Evolutionary conservation across 37 sponge, comb jelly and placozoan genomes (phyloP).

Genomic region (Chondrosia reniformis): DNA sequence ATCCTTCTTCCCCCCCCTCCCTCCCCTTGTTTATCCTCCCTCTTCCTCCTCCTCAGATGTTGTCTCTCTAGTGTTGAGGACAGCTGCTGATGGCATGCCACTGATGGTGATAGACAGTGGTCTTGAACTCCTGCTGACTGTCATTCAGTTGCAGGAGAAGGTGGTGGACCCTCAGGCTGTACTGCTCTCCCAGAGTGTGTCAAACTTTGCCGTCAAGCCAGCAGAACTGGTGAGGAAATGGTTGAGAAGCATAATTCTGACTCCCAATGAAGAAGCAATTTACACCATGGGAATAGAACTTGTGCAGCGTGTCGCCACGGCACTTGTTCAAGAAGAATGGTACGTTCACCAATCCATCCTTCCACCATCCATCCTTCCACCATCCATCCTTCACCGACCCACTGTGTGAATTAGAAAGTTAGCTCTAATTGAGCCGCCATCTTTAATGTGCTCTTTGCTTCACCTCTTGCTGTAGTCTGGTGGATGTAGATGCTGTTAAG

Average conservation of each 20-base stretch:
- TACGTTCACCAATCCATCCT: slow-evolving; percentile 4
- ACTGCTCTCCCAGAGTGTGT: neutral
- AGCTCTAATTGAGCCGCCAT: no score
- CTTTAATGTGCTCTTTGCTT: neutral
- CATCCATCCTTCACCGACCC: no score
- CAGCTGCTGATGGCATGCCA: slow-evolving; percentile 4
- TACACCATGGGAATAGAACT: neutral
- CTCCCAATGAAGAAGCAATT: slow-evolving; percentile 19
- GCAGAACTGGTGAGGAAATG: slow-evolving; percentile 20
- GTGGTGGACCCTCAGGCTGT: neutral
- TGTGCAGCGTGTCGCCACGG: slow-evolving; percentile 23
- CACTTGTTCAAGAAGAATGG: slow-evolving; percentile 51
- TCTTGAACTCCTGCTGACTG: neutral
- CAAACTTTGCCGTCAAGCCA: neutral
- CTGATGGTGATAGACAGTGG: neutral
- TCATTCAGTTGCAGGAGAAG: slow-evolving; percentile 11
- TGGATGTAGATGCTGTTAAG: neutral
- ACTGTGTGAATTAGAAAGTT: no score
- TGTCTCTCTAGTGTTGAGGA: slow-evolving; percentile 3
- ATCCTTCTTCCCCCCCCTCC: no score
- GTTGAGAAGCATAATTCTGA: slow-evolving; percentile 41
- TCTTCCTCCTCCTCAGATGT: neutral
- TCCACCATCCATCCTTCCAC: no score
- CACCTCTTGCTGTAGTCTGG: neutral
- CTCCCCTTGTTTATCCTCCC: no score